phyloP scores from a whole-genome alignment of 2,113 vertebrate species.

The Mandrillus leucophaeus region DNA sequence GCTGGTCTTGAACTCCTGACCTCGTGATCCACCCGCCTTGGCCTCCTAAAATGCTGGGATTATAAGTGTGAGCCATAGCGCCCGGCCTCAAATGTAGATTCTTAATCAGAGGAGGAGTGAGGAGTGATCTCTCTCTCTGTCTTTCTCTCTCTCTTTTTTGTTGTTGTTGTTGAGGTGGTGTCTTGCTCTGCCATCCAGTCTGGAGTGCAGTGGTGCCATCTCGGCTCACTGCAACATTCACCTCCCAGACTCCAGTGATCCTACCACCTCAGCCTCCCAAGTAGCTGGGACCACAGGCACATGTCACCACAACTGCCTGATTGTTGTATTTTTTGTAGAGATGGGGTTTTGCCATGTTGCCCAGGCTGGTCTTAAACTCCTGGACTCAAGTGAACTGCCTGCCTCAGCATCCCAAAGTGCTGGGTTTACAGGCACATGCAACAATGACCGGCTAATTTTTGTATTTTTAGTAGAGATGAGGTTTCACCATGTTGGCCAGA shows the following conservation, averaged over 20 bases:
- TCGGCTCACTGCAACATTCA: no score
- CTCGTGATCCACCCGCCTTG: no score
- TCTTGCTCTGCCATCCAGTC: not conserved
- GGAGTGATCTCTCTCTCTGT: not conserved
- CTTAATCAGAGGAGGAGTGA: not conserved
- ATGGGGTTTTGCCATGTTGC: not conserved
- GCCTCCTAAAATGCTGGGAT: no score
- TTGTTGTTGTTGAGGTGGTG: not conserved
- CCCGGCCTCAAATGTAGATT: not conserved
- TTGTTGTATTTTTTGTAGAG: not conserved
- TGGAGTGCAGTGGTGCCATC: not conserved
- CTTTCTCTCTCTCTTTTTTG: not conserved
- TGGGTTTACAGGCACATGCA: not conserved
- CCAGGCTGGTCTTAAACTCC: not conserved
- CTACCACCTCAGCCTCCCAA: no score
- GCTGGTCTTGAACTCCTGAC: no score
- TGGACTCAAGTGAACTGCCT: not conserved
- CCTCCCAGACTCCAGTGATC: no score
- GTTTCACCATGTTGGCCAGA: no score
- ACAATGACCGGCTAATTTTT: no score
- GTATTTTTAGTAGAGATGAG: no score
- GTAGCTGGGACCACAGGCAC: no score
- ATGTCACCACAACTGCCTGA: no score
- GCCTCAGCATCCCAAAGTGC: not conserved
- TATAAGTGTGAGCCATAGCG: no score